Evolutionary conservation across 30 jellyfish, hydroid and myxozoan genomes (phyloP).

Genomic region (Cassiopea xamachana): DNA sequence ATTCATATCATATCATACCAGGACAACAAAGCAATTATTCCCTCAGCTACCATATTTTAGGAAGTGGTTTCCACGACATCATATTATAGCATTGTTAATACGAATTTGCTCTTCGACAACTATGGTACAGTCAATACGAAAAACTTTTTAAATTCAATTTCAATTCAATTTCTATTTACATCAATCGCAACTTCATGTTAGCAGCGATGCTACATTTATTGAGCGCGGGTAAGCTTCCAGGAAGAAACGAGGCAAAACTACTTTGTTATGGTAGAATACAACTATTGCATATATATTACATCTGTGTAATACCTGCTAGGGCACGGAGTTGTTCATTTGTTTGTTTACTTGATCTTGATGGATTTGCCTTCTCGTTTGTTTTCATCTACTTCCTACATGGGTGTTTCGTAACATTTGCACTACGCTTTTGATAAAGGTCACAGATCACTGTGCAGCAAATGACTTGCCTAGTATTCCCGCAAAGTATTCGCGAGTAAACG

Average conservation of each 20-base stretch:
- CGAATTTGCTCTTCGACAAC: too few relatives aligned
- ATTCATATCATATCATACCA: not conserved
- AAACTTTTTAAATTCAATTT: too few relatives aligned
- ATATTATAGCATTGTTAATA: too few relatives aligned
- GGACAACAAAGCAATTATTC: not conserved
- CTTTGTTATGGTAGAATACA: not conserved
- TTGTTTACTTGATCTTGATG: not conserved
- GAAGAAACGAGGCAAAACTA: not conserved
- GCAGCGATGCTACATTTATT: too few relatives aligned
- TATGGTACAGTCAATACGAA: too few relatives aligned
- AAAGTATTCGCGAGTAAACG: not conserved
- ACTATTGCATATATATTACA: not conserved
- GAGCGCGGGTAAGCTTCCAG: too few relatives aligned
- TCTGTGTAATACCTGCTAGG: not conserved
- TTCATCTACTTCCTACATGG: not conserved
- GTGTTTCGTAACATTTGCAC: not conserved
- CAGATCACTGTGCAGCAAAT: not conserved
- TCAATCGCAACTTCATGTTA: too few relatives aligned
- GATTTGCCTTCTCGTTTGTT: not conserved
- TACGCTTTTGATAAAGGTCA: conserved; percentile 2
- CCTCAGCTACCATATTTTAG: not conserved
- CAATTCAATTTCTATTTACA: too few relatives aligned
- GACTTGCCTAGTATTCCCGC: not conserved
- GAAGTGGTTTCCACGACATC: not conserved
- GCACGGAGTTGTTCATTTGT: not conserved